A percentile compares a stretch with the other conserved stretches of the same genome.
phyloP scores from a whole-genome alignment of 2,113 vertebrate genomes.

The Puffinus mauretanicus region DNA sequence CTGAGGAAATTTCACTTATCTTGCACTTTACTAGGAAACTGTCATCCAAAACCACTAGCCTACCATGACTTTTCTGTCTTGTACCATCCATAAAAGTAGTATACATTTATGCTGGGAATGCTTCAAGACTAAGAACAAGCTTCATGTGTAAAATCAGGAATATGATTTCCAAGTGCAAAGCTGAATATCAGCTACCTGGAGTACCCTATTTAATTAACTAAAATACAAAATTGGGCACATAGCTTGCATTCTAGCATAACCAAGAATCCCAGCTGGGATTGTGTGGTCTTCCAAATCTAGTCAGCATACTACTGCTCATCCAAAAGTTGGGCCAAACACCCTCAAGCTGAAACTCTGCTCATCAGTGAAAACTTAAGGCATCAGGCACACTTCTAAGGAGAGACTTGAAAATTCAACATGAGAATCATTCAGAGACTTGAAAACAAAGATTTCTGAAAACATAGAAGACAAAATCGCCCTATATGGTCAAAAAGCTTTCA shows the following conservation, averaged over 20 bases:
- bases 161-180: background rate
- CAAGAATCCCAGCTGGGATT: background rate
- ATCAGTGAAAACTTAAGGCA: background rate
- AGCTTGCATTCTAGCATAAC: background rate
- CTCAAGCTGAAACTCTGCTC: background rate
- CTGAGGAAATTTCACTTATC: background rate
- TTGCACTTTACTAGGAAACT: background rate
- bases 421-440: background rate
- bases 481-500: background rate
- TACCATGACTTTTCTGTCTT: background rate
- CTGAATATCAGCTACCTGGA: background rate
- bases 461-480: background rate
- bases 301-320: background rate
- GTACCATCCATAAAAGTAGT: fast-evolving
- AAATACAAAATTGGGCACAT: background rate
- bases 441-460: background rate
- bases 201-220: background rate
- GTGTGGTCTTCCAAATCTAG: background rate
- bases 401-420: fast-evolving
- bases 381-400: background rate
- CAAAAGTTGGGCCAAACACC: background rate
- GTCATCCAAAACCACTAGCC: background rate
- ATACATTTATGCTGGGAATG: background rate
- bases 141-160: background rate
- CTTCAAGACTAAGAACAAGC: background rate